Percentiles rank a stretch among this genome's conserved stretches.
Evolutionary conservation across 2,113 vertebrate genomes (phyloP).

Genomic region (Chaetops frenatus): DNA sequence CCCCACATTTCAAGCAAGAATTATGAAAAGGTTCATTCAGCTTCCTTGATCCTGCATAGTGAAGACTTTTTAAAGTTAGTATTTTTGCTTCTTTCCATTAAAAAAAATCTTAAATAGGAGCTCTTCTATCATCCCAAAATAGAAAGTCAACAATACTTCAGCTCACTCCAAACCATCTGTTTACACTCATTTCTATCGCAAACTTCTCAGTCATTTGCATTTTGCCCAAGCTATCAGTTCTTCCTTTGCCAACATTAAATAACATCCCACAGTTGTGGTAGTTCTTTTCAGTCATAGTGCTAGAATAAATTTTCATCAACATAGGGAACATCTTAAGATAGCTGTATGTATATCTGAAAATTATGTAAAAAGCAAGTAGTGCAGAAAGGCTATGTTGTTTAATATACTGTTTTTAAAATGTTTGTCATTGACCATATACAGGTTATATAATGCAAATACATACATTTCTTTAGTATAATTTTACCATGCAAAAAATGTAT

Average conservation of each 20-base stretch:
- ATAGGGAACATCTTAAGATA: background rate
- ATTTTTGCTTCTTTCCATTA: background rate
- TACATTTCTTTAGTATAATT: background rate
- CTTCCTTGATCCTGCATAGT: background rate
- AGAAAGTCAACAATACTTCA: slow-evolving; percentile 50
- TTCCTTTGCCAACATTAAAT: slow-evolving; percentile 43
- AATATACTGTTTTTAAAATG: background rate
- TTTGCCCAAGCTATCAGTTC: slow-evolving; percentile 58
- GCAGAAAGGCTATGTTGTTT: background rate
- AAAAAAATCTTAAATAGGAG: slow-evolving; percentile 11
- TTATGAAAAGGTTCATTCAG: background rate
- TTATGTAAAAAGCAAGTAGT: background rate
- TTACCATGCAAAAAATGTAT: background rate
- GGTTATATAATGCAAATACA: background rate
- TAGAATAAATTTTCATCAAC: background rate
- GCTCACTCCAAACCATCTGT: slow-evolving; percentile 63
- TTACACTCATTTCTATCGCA: slow-evolving; percentile 55
- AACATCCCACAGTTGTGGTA: slow-evolving; percentile 14
- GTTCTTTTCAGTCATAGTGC: background rate
- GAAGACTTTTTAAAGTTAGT: background rate
- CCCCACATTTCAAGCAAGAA: background rate
- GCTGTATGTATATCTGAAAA: background rate
- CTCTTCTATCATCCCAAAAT: slow-evolving; percentile 32
- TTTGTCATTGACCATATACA: background rate
- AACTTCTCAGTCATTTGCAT: slow-evolving; percentile 56